Percentiles rank a stretch among this genome's conserved stretches.
Conservation (phyloP, 2,797 vertebrate genomes). For the Mus spretus region DNA sequence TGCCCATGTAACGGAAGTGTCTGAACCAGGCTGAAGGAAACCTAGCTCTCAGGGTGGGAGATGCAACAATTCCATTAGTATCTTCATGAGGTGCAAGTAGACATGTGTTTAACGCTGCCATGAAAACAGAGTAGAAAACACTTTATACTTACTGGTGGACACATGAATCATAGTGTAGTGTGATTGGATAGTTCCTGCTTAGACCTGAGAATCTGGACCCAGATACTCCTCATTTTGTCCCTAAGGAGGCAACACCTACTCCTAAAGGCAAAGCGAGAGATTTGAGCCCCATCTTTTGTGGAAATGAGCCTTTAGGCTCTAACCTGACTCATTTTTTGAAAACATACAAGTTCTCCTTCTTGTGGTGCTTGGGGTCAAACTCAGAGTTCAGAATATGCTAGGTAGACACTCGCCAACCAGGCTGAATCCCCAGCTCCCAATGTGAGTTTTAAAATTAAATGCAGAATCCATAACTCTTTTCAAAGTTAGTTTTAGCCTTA, state of each 20-base stretch:
- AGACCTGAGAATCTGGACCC: background rate
- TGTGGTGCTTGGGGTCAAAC: background rate
- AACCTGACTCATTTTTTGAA: background rate
- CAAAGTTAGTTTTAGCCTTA: constrained; percentile 2
- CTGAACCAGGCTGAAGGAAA: background rate
- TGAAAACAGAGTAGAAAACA: background rate
- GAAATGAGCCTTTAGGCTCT: background rate
- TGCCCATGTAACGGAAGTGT: too few relatives aligned
- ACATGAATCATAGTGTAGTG: background rate
- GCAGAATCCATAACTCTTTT: background rate
- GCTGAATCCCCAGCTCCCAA: background rate
- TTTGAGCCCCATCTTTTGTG: background rate
- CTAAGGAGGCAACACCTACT: background rate
- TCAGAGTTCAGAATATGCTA: background rate
- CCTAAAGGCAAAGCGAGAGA: background rate
- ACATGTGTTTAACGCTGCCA: background rate
- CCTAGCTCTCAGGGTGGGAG: background rate
- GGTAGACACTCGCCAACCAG: background rate
- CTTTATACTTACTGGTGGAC: background rate
- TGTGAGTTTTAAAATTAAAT: constrained; percentile 39
- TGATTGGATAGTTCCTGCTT: background rate
- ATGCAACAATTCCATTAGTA: background rate
- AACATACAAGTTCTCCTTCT: background rate
- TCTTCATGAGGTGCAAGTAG: background rate
- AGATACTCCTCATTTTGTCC: background rate